Evolutionary conservation across 2,888 invertebrate genomes (phyloP).

Genomic region (Spodoptera picta): DNA sequence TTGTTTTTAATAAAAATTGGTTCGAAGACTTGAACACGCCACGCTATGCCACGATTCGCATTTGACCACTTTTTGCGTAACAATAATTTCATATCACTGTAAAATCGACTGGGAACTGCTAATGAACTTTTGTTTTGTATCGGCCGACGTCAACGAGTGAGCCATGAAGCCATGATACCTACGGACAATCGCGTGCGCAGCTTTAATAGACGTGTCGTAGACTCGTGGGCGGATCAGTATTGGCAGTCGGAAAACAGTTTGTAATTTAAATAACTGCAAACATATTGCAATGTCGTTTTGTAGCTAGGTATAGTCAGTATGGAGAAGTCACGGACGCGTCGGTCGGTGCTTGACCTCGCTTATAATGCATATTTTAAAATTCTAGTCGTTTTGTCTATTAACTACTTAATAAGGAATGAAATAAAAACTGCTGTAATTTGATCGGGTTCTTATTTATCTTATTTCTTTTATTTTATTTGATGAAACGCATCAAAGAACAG

Average conservation of each 20-base stretch:
- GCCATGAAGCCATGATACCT: slow-evolving; percentile 7
- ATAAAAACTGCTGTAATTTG: too few relatives aligned
- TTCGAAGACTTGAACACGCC: slow-evolving; percentile 10
- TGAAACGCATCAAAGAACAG: background rate
- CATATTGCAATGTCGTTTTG: slow-evolving; percentile 44
- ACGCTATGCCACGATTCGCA: slow-evolving; percentile 9
- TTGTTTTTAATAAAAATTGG: slow-evolving; percentile 41
- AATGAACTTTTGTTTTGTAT: slow-evolving; percentile 36
- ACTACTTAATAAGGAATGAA: background rate
- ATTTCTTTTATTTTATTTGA: slow-evolving; percentile 1
- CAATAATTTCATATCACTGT: slow-evolving; percentile 21
- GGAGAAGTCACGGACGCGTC: slow-evolving; percentile 28
- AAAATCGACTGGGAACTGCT: slow-evolving; percentile 29
- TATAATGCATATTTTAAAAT: slow-evolving; percentile 33
- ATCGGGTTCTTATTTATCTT: slow-evolving; percentile 17
- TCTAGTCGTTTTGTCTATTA: slow-evolving; percentile 14
- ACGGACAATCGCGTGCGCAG: slow-evolving; percentile 23
- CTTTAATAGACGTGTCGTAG: slow-evolving; percentile 29
- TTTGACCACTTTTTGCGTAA: slow-evolving; percentile 31
- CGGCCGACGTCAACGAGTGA: too few relatives aligned
- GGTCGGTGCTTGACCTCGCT: slow-evolving; percentile 37
- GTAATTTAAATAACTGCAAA: slow-evolving; percentile 53
- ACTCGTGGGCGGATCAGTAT: slow-evolving; percentile 43
- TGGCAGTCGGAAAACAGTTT: slow-evolving; percentile 39
- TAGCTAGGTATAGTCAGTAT: slow-evolving; percentile 25